Base-by-base conservation (phyloP, 2,888 invertebrate genomes). In the Tenthredo scrophulariae region DNA sequence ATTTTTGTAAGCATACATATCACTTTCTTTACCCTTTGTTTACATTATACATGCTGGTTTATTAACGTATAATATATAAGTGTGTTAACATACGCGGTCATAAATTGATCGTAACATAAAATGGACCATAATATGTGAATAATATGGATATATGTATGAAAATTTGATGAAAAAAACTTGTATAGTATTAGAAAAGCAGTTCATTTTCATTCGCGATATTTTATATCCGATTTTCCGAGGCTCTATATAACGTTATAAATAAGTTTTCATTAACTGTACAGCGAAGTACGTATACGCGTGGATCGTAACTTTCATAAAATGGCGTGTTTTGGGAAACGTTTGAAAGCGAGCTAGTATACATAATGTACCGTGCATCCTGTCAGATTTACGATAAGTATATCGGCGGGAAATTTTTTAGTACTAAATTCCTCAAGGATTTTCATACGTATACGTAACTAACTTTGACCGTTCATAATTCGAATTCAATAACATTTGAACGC, bases 291-390 rank as follows among this genome's bases (percentile, higher is more conserved):
- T 54, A 15, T 22, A 40, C 22, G 43, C 77, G 54, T 10, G 29
- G 33, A 50, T 29, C 18, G 33, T 77, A 50, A 77, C 77, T 77
- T 77, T 77, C 54, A 54, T 67, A 18, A 29, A 50, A 77, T 77
- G 46, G 77, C 77, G 50, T 77, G 77, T 77, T 77, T 77, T 77
- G 29, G 29, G 54, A 46, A 54, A 77, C 74, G 7, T 43, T 43
- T 43, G 43, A 74, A 29, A 74, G 43, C 26, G 6, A 46, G 22
- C 40, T 43, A 43, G 74, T 43, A 67, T 67, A 67, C 67, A 33
- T 33, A 67, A 67, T 74, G 29, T 40, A 26, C 33, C 33, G 18
- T 33, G n/a, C n/a, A 33, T 67, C 18, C 33, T 33, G 33, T 67
- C 15, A 9, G 67, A 33, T 67, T 67, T 13, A 29, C 67, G 29